phyloP scores from a whole-genome alignment of 2,888 invertebrate genomes.

The Lydus trimaculatus region DNA sequence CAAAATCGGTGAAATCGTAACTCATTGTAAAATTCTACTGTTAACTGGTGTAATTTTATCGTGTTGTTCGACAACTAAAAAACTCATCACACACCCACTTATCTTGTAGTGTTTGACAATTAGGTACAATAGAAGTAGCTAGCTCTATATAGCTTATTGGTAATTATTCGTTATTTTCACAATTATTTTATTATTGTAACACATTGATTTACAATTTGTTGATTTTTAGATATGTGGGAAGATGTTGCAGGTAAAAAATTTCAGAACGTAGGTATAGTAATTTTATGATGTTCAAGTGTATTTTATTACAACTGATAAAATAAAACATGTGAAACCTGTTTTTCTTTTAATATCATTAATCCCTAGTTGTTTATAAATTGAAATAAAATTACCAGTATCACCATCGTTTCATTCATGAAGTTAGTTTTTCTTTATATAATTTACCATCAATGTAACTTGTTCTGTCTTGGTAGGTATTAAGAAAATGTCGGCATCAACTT shows the following conservation, averaged over 20 bases:
- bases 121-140: neutral
- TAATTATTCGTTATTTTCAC: neutral
- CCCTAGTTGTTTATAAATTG: constrained; percentile 7
- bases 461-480: neutral
- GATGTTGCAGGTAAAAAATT: neutral
- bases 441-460: neutral
- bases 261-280: neutral
- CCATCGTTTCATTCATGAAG: constrained; percentile 13
- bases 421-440: constrained; percentile 2
- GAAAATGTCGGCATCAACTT: neutral
- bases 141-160: neutral
- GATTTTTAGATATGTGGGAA: neutral
- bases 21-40: neutral
- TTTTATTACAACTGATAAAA: constrained; percentile 1
- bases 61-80: neutral
- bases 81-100: neutral
- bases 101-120: neutral
- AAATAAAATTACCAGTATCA: constrained; percentile 9
- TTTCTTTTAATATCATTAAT: neutral
- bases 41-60: neutral
- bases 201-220: neutral
- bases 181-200: neutral
- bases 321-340: neutral
- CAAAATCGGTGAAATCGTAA: no score
- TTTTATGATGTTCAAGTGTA: neutral